These are phyloP conservation scores for Discoglossus pictus DNA, from an alignment of 2,797 vertebrate species.

Conservation along the genomic window DNA sequence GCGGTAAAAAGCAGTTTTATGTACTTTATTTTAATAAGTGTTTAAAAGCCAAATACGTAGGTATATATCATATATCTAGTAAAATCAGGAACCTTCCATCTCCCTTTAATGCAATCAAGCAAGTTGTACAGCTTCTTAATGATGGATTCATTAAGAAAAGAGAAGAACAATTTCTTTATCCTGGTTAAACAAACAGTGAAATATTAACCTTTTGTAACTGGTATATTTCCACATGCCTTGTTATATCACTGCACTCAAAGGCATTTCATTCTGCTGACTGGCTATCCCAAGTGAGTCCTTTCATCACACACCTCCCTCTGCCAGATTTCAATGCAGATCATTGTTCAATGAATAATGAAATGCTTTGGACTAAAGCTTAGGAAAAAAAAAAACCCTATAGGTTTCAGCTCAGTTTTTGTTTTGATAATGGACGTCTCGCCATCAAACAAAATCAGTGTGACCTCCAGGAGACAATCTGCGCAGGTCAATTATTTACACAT, in stretches of 20 bases:
- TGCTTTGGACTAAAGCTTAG: slow-evolving; percentile 37
- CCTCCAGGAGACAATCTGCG: slow-evolving; percentile 8
- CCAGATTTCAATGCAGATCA: slow-evolving; percentile 61
- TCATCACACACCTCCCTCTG: slow-evolving; percentile 54
- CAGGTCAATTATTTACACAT: slow-evolving; percentile 42
- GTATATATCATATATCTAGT: too few species aligned
- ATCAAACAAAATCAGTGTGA: slow-evolving; percentile 27
- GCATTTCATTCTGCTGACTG: slow-evolving; percentile 55
- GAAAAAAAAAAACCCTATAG: slow-evolving; percentile 11
- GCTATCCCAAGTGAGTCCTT: slow-evolving; percentile 45
- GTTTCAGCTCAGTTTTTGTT: slow-evolving; percentile 29
- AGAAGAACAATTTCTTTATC: too few species aligned
- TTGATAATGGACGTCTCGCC: slow-evolving; percentile 15
- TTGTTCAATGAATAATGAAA: slow-evolving; percentile 60
- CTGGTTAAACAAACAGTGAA: too few species aligned
- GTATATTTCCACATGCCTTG: too few species aligned
- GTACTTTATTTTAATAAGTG: too few species aligned
- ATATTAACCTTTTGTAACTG: too few species aligned
- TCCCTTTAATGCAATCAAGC: too few species aligned
- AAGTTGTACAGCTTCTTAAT: too few species aligned
- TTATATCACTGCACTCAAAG: slow-evolving; percentile 1
- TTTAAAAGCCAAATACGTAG: too few species aligned
- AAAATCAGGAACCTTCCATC: too few species aligned
- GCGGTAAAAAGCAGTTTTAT: too few species aligned
- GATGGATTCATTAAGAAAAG: too few species aligned